Evolutionary conservation across 1,140 invertebrate genomes (phyloP).

Genomic region (Arion vulgaris): DNA sequence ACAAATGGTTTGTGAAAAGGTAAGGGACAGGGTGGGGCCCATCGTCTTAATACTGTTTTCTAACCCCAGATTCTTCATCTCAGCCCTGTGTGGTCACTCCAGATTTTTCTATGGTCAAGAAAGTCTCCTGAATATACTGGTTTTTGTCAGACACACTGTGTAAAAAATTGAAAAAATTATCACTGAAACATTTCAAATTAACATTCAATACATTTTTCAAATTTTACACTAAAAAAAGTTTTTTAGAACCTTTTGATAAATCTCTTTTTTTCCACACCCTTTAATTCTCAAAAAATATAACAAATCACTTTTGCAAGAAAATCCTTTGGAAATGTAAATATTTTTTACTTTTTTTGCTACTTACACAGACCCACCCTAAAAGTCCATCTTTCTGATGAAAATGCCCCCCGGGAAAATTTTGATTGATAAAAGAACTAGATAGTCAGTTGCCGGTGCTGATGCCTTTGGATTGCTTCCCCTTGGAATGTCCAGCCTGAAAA

Average conservation of each 20-base stretch:
- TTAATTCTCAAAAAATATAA: no score
- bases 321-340: no score
- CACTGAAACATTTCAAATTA: no score
- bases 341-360: background rate
- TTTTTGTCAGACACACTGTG: slow-evolving; percentile 51
- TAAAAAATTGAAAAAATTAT: background rate
- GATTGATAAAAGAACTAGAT: slow-evolving; percentile 44
- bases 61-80: slow-evolving; percentile 78
- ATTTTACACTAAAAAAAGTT: background rate
- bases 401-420: slow-evolving; percentile 52
- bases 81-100: slow-evolving; percentile 82
- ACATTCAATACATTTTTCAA: background rate
- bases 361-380: slow-evolving; percentile 60
- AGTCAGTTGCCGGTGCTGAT: slow-evolving; percentile 51
- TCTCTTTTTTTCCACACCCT: no score
- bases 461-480: slow-evolving; percentile 55
- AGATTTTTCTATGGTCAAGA: slow-evolving; percentile 81
- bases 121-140: slow-evolving; percentile 77
- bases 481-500: slow-evolving; percentile 57
- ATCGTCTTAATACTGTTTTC: slow-evolving; percentile 75
- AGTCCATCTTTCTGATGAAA: slow-evolving; percentile 51
- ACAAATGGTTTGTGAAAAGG: slow-evolving; percentile 41
- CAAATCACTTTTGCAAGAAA: no score
- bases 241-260: no score
- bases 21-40: slow-evolving; percentile 53